Conservation (phyloP, 1,140 invertebrate genomes). For the Diabrotica virgifera region DNA sequence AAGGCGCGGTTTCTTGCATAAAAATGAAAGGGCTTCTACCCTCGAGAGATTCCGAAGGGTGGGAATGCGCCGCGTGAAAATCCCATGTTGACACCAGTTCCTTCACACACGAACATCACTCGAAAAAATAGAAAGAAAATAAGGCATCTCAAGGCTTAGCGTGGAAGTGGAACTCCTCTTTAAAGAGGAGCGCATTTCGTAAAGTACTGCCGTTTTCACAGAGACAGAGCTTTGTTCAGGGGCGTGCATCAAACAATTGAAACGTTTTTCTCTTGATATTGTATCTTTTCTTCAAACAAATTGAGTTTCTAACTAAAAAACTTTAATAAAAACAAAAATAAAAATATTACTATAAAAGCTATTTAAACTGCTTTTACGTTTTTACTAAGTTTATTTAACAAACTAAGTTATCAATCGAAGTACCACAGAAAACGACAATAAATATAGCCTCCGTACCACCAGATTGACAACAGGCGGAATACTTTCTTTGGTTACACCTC, state of each 20-base stretch:
- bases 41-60: constrained; percentile 17
- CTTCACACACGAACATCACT: constrained; percentile 36
- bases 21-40: constrained; percentile 17
- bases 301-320: too few species aligned
- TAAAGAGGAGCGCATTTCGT: constrained; percentile 25
- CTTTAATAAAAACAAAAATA: too few species aligned
- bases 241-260: not conserved
- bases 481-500: too few species aligned
- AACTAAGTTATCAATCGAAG: too few species aligned
- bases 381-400: too few species aligned
- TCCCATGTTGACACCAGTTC: constrained; percentile 39
- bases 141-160: constrained; percentile 36
- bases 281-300: too few species aligned
- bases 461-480: too few species aligned
- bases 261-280: too few species aligned
- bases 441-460: too few species aligned
- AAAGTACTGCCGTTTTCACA: constrained; percentile 21
- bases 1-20: not conserved
- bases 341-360: too few species aligned
- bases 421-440: too few species aligned
- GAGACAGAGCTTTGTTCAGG: not conserved
- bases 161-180: constrained; percentile 28
- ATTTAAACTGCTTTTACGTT: too few species aligned
- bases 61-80: constrained; percentile 24
- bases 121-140: constrained; percentile 38